Evolutionary conservation across 2,888 invertebrate genomes (phyloP), one percentile per base, ranked within the genome.

Genomic region (Antheraea assamensis): DNA sequence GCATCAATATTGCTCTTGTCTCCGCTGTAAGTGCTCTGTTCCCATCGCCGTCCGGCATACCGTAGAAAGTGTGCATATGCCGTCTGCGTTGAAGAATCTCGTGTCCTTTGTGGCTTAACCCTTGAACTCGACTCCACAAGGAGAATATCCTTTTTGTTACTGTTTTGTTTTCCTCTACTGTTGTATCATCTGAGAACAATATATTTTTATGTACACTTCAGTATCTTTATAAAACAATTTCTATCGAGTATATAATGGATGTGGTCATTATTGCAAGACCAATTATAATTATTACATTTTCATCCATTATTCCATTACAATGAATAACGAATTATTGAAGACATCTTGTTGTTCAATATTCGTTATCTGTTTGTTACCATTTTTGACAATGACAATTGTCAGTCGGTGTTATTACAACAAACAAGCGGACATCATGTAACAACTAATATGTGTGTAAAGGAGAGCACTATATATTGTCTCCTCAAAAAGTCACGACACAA

Each of bases 91-190:
- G 92, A 21, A 92, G 92, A 30, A 94, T 79, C 78, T 93, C 92
- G 75, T 93, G 94, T 0, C 92, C 93, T 74, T 90, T 92, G 75
- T 90, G 93, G 61, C 90, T 92, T 19, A 94, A 85, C 74, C 89
- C 89, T 78, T 94, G 94, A 24, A 94, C 84, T 35, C 94, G 89
- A 77, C 93, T 94, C 93, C 93, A 94, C 24, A 94, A 80, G 0
- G 94, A 93, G 77, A 94, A 94, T 77, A 94, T 87, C 76, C 94
- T 87, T 79, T 94, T 94, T 74, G 88, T 89, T 5, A 92, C 87
- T 4, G 86, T 81, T 77, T 87, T 88, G 73, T 83, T 87, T 73
- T 84, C 85, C 4, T 79, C 81, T 58, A 83, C 73, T 42, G 83
- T 75, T 42, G 83, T 75, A 68, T 84, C 83, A 42, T 85, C 92